Evolutionary conservation across 1,140 invertebrate species (phyloP), one percentile per base, ranked within the genome.

Genomic region (Drosophila parabipectinata): DNA sequence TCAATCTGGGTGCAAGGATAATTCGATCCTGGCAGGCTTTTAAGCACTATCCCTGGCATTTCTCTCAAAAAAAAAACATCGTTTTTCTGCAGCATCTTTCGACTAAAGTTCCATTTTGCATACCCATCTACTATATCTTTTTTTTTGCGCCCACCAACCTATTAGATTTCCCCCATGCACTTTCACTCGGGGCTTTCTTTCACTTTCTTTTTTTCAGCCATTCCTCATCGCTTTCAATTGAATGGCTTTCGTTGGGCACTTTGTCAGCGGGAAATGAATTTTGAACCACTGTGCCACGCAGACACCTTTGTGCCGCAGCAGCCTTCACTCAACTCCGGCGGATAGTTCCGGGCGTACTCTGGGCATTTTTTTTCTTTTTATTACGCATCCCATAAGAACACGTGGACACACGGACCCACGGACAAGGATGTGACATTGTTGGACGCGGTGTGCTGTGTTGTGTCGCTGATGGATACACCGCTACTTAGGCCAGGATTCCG

Each of bases 381-480:
- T 77, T 71, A 82, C 82, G 77, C 82, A 77, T 58, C 66, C 41
- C 57, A 8, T 44, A 44, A 44, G 41, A 18, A 44, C 14, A 44
- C 5, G 41, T 5, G 41, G 41, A 44, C 41, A 44, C 2, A 44
- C 9, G 41, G 41, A 44, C 41, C 0, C 41, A 7, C 4, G 41
- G 41, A 44, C 41, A 44, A 15, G 68, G 76, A 73, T 64, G 62
- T 72, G 75, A 85, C 81, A 87, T 75, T 85, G 81, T 82, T 82
- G 74, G 66, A 18, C 18, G n/a, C 39, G 56, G 18, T 18, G 18
- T 18, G 24, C 54, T 53, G 58, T 74, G 57, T 62, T 55, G 74
- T 78, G 68, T 54, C 37, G 47, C 64, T 87, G 81, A 82, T 87
- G 83, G 81, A 85, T 82, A 82, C 12, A 4, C 68, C 64, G 82